phyloP scores from a whole-genome alignment of 1,140 invertebrate genomes.

The Euschistus heros region DNA sequence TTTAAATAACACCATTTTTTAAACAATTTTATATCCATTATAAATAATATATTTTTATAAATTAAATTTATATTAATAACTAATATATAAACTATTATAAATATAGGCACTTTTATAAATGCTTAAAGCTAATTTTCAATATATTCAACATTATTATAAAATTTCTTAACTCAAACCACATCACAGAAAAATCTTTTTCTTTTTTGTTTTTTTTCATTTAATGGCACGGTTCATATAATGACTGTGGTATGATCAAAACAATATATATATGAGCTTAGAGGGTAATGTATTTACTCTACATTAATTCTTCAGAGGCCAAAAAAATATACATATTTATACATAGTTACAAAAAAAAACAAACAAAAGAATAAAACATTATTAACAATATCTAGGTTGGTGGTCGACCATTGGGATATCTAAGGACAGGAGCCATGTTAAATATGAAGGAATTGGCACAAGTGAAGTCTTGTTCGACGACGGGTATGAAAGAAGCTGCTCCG shows the following conservation, averaged over 20 bases:
- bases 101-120: conserved; percentile 12
- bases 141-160: conserved; percentile 7
- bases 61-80: not conserved
- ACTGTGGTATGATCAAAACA: conserved; percentile 9
- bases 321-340: conserved; percentile 10
- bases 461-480: conserved; percentile 72
- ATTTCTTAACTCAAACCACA: conserved; percentile 8
- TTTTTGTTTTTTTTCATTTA: no score
- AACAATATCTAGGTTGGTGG: conserved; percentile 59
- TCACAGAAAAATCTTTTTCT: not conserved
- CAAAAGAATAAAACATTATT: not conserved
- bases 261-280: conserved; percentile 6
- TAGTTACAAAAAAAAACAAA: not conserved
- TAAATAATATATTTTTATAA: conserved; percentile 9
- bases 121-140: conserved; percentile 10
- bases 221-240: no score
- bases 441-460: conserved; percentile 71
- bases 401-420: conserved; percentile 78
- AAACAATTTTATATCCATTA: conserved; percentile 9
- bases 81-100: conserved; percentile 3
- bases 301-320: not conserved
- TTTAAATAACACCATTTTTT: not conserved
- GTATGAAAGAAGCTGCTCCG: conserved; percentile 76
- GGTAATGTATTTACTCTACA: not conserved
- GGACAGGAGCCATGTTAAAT: conserved; percentile 67